Percentiles rank a stretch among this genome's conserved stretches.
Evolutionary conservation across 2,888 invertebrate genomes (phyloP).

Genomic region (Zonitis immaculata): DNA sequence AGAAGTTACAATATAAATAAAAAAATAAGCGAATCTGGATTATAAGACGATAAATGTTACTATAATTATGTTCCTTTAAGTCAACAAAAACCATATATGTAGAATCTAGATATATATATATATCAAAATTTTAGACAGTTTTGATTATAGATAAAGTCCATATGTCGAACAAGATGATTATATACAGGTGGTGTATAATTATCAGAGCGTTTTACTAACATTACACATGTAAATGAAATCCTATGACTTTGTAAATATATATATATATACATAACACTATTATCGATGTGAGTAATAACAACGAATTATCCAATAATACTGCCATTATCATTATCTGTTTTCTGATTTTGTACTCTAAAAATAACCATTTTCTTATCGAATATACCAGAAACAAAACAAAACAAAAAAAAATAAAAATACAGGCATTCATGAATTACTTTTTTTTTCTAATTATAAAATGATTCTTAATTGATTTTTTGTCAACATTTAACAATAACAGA

Average conservation of each 20-base stretch:
- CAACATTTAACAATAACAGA: conserved; percentile 1
- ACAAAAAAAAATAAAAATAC: too few species aligned
- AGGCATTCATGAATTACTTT: too few species aligned
- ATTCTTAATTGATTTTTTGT: not conserved
- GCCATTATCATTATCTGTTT: too few species aligned
- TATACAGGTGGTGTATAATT: conserved; percentile 22
- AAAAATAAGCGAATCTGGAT: conserved; percentile 1
- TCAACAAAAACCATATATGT: conserved; percentile 10
- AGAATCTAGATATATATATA: conserved; percentile 8
- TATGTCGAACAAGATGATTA: conserved; percentile 25
- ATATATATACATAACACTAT: too few species aligned
- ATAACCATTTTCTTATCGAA: too few species aligned
- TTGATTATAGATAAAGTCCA: conserved; percentile 22
- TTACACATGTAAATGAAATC: too few species aligned
- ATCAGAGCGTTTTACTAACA: conserved; percentile 22
- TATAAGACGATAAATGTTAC: not conserved
- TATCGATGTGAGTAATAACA: too few species aligned
- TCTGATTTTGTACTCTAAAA: too few species aligned
- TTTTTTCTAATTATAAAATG: too few species aligned
- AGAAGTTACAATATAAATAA: conserved; percentile 9
- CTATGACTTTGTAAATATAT: too few species aligned
- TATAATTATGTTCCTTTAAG: not conserved
- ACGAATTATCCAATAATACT: too few species aligned
- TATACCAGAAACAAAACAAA: too few species aligned
- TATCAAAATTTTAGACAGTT: conserved; percentile 8